Percentiles rank a stretch among this genome's conserved stretches.
phyloP scores from a whole-genome alignment of 2,888 invertebrate genomes.

The Dolichomitus sp. region DNA sequence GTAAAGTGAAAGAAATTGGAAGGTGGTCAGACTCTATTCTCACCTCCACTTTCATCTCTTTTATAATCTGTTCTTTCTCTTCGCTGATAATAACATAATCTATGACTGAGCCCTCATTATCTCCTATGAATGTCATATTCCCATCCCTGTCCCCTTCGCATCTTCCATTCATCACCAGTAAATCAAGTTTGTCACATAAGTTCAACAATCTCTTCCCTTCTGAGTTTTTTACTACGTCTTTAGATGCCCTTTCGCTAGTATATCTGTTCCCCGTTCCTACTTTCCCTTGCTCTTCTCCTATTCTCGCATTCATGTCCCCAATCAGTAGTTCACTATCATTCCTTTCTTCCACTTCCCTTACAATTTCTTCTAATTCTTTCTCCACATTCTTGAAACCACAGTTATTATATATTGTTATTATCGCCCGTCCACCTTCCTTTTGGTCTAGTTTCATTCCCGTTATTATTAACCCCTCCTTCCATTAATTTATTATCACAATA shows the following conservation, averaged over 20 bases:
- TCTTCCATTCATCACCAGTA: constrained; percentile 31
- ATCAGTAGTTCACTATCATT: constrained; percentile 2
- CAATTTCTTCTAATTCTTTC: not conserved
- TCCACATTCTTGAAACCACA: constrained; percentile 2
- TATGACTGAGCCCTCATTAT: constrained; percentile 34
- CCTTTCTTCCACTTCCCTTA: not conserved
- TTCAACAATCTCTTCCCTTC: constrained; percentile 23
- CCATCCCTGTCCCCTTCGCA: constrained; percentile 18
- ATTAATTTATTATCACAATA: not conserved
- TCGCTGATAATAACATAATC: constrained; percentile 31
- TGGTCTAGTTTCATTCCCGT: not conserved
- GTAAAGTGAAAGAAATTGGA: constrained; percentile 10
- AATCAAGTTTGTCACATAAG: constrained; percentile 10
- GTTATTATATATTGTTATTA: constrained; percentile 19
- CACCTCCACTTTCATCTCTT: constrained; percentile 6
- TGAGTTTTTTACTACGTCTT: constrained; percentile 14
- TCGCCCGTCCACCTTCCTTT: not conserved
- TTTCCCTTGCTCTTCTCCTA: constrained; percentile 16
- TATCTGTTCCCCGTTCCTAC: not conserved
- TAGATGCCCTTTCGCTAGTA: not conserved
- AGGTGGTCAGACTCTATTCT: constrained; percentile 42
- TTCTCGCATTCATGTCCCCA: constrained; percentile 56
- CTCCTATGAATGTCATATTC: constrained; percentile 8
- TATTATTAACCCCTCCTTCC: constrained; percentile 53
- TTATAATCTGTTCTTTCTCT: not conserved